Conservation (phyloP, 2,797 vertebrate species). For the Sebastes flavidus region DNA sequence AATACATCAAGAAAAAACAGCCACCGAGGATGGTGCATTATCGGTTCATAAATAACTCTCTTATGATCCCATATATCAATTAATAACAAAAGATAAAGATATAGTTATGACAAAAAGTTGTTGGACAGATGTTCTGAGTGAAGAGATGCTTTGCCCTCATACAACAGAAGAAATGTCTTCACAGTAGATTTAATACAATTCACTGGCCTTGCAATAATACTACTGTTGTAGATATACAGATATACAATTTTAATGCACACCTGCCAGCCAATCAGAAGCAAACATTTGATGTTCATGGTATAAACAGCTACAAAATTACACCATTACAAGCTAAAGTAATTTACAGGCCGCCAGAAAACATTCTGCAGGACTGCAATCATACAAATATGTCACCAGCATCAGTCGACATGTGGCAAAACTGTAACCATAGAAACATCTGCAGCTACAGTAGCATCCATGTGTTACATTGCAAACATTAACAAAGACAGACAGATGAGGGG, state of each 20-base stretch:
- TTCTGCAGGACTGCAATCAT: not conserved
- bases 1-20: not conserved
- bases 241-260: no score
- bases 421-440: not conserved
- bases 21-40: not conserved
- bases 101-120: not conserved
- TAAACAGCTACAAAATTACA: no score
- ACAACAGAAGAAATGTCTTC: not conserved
- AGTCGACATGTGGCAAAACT: not conserved
- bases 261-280: no score
- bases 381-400: not conserved
- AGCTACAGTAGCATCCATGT: not conserved
- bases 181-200: not conserved
- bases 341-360: not conserved
- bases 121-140: not conserved
- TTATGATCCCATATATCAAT: not conserved
- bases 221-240: not conserved
- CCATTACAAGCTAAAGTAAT: not conserved
- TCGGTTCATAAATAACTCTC: not conserved
- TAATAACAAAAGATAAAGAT: not conserved
- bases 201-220: no score
- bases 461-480: not conserved
- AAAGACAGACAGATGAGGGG: not conserved
- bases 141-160: not conserved
- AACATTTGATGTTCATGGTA: rapidly evolving